Conservation (phyloP, 1,140 invertebrate genomes). For the Drosophila athabasca region DNA sequence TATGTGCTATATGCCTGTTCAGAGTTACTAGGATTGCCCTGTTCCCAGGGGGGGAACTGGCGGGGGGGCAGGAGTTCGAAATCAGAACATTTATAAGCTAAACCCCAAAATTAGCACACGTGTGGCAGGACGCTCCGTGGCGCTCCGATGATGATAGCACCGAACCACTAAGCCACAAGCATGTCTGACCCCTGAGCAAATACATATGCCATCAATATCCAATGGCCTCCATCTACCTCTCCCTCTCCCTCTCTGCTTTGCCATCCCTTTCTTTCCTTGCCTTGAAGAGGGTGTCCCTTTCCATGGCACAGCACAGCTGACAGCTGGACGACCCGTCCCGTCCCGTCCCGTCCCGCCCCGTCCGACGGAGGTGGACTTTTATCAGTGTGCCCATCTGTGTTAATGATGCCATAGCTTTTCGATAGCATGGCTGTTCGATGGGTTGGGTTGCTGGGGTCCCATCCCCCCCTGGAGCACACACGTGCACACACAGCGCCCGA, state of each 20-base stretch:
- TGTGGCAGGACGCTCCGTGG: no score
- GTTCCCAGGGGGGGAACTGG: no score
- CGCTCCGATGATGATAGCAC: no score
- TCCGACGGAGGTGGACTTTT: slow-evolving; percentile 29
- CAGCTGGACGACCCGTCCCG: neutral
- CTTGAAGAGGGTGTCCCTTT: slow-evolving; percentile 6
- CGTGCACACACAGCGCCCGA: no score
- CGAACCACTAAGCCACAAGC: no score
- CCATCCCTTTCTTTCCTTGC: slow-evolving; percentile 11
- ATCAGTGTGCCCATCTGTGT: slow-evolving; percentile 59
- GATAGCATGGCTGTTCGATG: slow-evolving; percentile 12
- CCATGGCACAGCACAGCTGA: slow-evolving; percentile 32
- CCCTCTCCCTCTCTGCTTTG: slow-evolving; percentile 1
- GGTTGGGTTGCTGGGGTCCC: neutral
- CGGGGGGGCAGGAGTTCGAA: neutral
- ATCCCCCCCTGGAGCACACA: no score
- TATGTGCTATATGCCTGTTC: no score
- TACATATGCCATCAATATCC: no score
- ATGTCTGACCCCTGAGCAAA: no score
- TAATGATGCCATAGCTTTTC: slow-evolving; percentile 51
- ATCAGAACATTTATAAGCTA: slow-evolving; percentile 37
- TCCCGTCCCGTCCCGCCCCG: no score
- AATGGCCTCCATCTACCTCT: neutral
- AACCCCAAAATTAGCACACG: slow-evolving; percentile 28
- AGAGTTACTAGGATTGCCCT: neutral